A percentile compares a stretch with the other conserved stretches of the same genome.
Evolutionary conservation across 1,140 invertebrate genomes (phyloP).

Genomic region (Hypsibius dujardini): DNA sequence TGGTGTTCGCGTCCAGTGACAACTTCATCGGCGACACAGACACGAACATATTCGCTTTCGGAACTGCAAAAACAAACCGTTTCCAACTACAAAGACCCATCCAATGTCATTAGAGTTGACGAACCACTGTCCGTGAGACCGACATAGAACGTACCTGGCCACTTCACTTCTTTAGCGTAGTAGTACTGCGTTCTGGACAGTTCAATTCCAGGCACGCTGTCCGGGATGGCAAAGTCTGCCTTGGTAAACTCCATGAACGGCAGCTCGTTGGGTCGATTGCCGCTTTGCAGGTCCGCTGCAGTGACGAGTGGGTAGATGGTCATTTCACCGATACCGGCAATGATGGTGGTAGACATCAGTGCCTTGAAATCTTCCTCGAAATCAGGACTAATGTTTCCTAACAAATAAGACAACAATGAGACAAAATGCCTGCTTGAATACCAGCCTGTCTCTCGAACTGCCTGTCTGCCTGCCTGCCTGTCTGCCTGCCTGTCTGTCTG

Average conservation of each 20-base stretch:
- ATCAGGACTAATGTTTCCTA: neutral
- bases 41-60: neutral
- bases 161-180: slow-evolving; percentile 9
- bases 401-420: too few species aligned
- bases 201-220: neutral
- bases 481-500: too few species aligned
- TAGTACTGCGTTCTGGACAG: neutral
- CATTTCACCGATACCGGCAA: neutral
- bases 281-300: neutral
- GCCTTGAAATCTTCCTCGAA: slow-evolving; percentile 9
- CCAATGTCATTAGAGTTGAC: too few species aligned
- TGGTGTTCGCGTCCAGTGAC: slow-evolving; percentile 8
- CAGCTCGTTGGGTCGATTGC: neutral
- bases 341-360: neutral
- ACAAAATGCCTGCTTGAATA: too few species aligned
- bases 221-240: slow-evolving; percentile 1
- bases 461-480: too few species aligned
- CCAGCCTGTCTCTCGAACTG: too few species aligned
- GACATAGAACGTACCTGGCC: neutral
- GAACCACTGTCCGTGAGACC: too few species aligned
- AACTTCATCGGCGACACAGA: neutral
- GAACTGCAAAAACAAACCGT: neutral
- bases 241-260: neutral
- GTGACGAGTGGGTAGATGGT: slow-evolving; percentile 7
- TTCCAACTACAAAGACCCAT: too few species aligned